Percentiles rank a stretch among this genome's conserved stretches.
phyloP scores from a whole-genome alignment of 2,113 vertebrate species.

The Scomber japonicus region DNA sequence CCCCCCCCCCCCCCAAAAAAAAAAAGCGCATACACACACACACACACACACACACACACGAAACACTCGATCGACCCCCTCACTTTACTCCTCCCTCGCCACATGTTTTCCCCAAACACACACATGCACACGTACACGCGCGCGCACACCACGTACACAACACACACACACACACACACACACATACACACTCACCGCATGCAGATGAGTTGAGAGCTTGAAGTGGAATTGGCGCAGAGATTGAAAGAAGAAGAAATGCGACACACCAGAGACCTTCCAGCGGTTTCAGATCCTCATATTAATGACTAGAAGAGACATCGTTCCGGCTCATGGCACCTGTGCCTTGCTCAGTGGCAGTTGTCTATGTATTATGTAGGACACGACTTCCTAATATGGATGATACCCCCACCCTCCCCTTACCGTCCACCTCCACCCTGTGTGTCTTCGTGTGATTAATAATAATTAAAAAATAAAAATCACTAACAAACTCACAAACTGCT shows the following conservation, averaged over 20 bases:
- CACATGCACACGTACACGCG: background rate
- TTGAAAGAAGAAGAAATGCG: constrained; percentile 45
- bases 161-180: background rate
- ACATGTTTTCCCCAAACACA: constrained; percentile 49
- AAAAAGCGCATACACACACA: background rate
- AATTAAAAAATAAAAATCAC: background rate
- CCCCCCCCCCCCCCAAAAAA: background rate
- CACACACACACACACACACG: constrained; percentile 12
- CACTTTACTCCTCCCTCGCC: constrained; percentile 32
- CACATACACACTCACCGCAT: constrained; percentile 33
- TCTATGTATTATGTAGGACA: constrained; percentile 72
- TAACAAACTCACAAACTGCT: background rate
- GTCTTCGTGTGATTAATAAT: constrained; percentile 56
- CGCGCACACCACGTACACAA: background rate
- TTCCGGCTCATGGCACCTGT: constrained; percentile 59
- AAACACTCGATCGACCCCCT: background rate
- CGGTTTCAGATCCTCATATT: constrained; percentile 65
- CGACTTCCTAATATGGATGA: constrained; percentile 84
- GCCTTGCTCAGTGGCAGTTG: constrained; percentile 72
- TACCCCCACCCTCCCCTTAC: constrained; percentile 1
- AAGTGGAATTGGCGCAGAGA: constrained; percentile 35
- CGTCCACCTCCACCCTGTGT: constrained; percentile 59
- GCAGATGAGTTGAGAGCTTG: constrained; percentile 55
- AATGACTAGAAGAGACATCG: background rate
- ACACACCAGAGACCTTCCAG: constrained; percentile 51